These are phyloP conservation scores for Agapornis canus DNA, from an alignment of 2,797 vertebrate genomes.

Conservation along the genomic window DNA sequence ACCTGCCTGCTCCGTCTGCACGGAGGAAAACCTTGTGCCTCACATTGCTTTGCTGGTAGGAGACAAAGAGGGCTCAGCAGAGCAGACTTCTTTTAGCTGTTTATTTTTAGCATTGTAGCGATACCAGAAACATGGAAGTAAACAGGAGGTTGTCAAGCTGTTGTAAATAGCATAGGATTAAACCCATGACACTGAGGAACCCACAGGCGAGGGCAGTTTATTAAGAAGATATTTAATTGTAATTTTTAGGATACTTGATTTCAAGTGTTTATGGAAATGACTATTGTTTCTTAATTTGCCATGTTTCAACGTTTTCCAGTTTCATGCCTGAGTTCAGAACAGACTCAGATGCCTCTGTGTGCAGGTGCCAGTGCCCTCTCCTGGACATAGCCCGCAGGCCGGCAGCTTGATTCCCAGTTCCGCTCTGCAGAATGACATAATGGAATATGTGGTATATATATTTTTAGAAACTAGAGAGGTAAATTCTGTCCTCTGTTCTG, in stretches of 20 bases:
- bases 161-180: slow-evolving; percentile 75
- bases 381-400: slow-evolving; percentile 38
- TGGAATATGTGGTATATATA: accelerated
- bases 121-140: slow-evolving; percentile 78
- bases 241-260: slow-evolving; percentile 66
- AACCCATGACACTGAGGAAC: slow-evolving; percentile 64
- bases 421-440: neutral
- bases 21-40: slow-evolving; percentile 37
- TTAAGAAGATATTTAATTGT: slow-evolving; percentile 13
- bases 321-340: neutral
- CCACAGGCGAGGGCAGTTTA: slow-evolving; percentile 19
- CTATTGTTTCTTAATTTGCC: slow-evolving; percentile 57
- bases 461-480: slow-evolving; percentile 5
- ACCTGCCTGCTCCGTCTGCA: slow-evolving; percentile 14
- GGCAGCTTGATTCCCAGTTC: neutral
- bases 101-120: slow-evolving; percentile 78
- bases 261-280: slow-evolving; percentile 69
- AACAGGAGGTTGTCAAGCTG: slow-evolving; percentile 78
- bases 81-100: slow-evolving; percentile 72
- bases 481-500: neutral
- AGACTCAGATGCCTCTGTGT: neutral
- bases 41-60: slow-evolving; percentile 47
- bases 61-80: slow-evolving; percentile 70
- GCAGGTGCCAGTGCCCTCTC: slow-evolving; percentile 74
- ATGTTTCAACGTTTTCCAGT: slow-evolving; percentile 52